These are phyloP conservation scores for Plebejus melissa DNA, from an alignment of 2,888 invertebrate genomes.

Conservation along the genomic window DNA sequence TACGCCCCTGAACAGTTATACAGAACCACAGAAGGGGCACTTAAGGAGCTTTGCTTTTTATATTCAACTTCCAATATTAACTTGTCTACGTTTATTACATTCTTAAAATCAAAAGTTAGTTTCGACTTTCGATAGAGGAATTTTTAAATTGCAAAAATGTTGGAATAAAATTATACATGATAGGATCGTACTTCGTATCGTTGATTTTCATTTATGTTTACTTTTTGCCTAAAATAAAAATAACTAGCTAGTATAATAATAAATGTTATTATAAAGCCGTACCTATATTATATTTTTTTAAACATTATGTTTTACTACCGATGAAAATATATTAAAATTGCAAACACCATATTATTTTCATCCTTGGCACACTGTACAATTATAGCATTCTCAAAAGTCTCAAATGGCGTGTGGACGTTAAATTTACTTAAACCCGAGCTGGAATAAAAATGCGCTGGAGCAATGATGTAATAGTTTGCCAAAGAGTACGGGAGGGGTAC, in stretches of 20 bases:
- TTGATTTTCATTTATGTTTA: no score
- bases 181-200: neutral
- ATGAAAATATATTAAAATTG: no score
- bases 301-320: no score
- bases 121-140: neutral
- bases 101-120: conserved; percentile 31
- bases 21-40: conserved; percentile 62
- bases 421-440: conserved; percentile 44
- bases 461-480: conserved; percentile 68
- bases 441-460: conserved; percentile 44
- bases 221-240: no score
- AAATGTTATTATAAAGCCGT: no score
- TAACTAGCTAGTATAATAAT: no score
- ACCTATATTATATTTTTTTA: no score
- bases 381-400: no score
- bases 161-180: neutral
- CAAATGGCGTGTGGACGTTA: no score
- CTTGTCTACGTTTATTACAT: conserved; percentile 35
- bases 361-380: no score
- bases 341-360: no score
- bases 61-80: conserved; percentile 38
- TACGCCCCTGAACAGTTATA: conserved; percentile 59
- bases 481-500: conserved; percentile 47
- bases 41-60: conserved; percentile 51
- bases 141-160: neutral